Base-by-base conservation (phyloP, 2,113 vertebrate genomes). In the Pterocles gutturalis region DNA sequence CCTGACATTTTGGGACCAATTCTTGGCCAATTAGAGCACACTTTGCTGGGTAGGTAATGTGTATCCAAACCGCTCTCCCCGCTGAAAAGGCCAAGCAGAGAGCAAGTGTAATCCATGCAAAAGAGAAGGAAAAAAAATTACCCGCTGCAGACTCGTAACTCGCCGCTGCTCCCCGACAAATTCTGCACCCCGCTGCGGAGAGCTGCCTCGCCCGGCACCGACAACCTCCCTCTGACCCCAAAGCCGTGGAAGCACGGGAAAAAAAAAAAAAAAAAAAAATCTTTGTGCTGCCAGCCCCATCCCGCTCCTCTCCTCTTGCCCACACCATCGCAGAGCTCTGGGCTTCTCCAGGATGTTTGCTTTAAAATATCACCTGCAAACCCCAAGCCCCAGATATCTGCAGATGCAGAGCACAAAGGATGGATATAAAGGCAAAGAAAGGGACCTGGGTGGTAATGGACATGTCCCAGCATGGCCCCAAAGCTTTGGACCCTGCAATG, bases 1-100 rank as follows among this genome's bases (percentile, higher is more conserved):
- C 92, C 89, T 98, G 98, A 98, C 98, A 98, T 98, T 98, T 98
- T 96, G 97, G 96, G 97, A 98, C 97, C 90, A 76, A 98, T 98
- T 97, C 97, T 94, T 8, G 87, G 97, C 97, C 98, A 98, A 98
- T 98, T 98, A 98, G 98, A 98, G 98, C 96, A 97, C 94, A 96
- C 89, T 97, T 97, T 96, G 96, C 96, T 84, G 93, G 75, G 97
- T 19, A 80, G 96, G 96, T 95, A 97, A 98, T 98, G 96, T 93
- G 92, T 94, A 96, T 97, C 97, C 84, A 93, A 97, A 97, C 97
- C 93, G 96, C 85, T 98, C 92, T 96, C 96, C 97, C 95, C 72
- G 93, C 97, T 97, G 96, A 93, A 98, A 98, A 98, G 96, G 96
- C 93, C 87, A 85, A 96, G 96, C 94, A 90, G 81, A 94, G 96